Percentiles rank a stretch among this genome's conserved stretches.
Evolutionary conservation across 2,113 vertebrate genomes (phyloP).

Genomic region (Grus americana): DNA sequence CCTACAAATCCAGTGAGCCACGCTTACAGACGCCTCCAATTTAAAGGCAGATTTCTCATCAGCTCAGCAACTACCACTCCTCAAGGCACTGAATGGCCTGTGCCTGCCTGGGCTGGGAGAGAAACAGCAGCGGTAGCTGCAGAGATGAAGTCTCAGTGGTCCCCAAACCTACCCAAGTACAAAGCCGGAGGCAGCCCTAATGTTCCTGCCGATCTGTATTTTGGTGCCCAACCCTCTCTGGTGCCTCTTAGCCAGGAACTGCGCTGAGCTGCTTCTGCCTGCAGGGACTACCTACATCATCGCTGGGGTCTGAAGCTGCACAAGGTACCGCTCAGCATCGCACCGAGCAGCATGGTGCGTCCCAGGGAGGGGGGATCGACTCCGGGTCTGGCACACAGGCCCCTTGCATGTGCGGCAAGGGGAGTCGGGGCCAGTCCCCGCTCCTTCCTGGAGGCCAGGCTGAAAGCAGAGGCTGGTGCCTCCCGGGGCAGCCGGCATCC

Average conservation of each 20-base stretch:
- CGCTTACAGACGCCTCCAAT: not conserved
- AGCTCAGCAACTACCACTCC: not conserved
- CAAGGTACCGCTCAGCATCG: accelerated
- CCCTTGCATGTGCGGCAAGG: not conserved
- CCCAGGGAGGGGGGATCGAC: not conserved
- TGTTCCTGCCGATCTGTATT: not conserved
- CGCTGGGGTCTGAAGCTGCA: not conserved
- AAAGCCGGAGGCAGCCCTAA: not conserved
- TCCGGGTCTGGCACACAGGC: not conserved
- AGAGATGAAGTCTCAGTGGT: not conserved
- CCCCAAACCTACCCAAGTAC: not conserved
- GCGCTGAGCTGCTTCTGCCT: not conserved
- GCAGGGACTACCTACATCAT: not conserved
- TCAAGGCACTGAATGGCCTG: not conserved
- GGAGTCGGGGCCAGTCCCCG: not conserved
- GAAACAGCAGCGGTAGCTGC: not conserved
- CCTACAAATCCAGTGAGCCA: not conserved
- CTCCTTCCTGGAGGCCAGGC: not conserved
- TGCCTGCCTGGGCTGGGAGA: not conserved
- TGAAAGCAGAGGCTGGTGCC: not conserved
- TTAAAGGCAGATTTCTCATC: not conserved
- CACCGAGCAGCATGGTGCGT: accelerated
- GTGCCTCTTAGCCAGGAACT: not conserved
- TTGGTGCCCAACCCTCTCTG: not conserved
- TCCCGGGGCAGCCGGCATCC: too few relatives aligned